phyloP scores from a whole-genome alignment of 2,888 invertebrate genomes.

The Cremastinae sp. region DNA sequence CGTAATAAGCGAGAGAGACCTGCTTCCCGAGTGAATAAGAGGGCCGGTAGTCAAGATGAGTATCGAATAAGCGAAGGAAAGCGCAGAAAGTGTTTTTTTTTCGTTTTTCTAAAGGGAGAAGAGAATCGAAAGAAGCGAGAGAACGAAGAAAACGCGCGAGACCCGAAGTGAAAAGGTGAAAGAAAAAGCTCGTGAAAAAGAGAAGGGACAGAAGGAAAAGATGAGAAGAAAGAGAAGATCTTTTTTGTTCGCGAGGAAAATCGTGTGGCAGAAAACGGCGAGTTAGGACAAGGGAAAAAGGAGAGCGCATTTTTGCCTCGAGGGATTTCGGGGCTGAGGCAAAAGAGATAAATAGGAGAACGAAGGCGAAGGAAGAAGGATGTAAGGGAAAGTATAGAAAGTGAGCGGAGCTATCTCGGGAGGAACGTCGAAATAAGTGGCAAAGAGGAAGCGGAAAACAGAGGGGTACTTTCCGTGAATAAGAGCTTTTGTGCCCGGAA shows the following conservation, averaged over 20 bases:
- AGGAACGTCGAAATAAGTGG: constrained; percentile 51
- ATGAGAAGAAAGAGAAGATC: constrained; percentile 8
- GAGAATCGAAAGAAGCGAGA: constrained; percentile 19
- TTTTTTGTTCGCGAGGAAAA: constrained; percentile 19
- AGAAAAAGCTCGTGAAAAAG: constrained; percentile 36
- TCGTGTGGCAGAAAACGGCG: constrained; percentile 29
- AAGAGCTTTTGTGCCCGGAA: constrained; percentile 12
- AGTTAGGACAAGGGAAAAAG: constrained; percentile 29
- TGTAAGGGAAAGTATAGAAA: constrained; percentile 1
- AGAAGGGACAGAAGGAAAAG: constrained; percentile 2
- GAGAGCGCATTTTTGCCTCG: constrained; percentile 30
- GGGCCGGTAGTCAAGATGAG: constrained; percentile 56
- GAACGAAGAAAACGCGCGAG: constrained; percentile 10
- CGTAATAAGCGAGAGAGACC: constrained; percentile 54
- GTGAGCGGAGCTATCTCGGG: constrained; percentile 28
- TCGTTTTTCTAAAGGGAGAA: too few species aligned
- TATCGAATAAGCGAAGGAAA: constrained; percentile 52
- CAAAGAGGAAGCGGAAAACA: constrained; percentile 29
- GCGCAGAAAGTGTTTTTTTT: too few species aligned
- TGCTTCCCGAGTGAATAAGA: constrained; percentile 58
- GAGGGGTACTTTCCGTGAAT: constrained; percentile 13
- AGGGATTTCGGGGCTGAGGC: constrained; percentile 31
- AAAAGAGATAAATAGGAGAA: constrained; percentile 45
- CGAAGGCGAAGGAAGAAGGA: not conserved
- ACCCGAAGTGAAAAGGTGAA: constrained; percentile 52